Conservation (phyloP, 2,113 vertebrate genomes). For the Rhynchomys soricoides region DNA sequence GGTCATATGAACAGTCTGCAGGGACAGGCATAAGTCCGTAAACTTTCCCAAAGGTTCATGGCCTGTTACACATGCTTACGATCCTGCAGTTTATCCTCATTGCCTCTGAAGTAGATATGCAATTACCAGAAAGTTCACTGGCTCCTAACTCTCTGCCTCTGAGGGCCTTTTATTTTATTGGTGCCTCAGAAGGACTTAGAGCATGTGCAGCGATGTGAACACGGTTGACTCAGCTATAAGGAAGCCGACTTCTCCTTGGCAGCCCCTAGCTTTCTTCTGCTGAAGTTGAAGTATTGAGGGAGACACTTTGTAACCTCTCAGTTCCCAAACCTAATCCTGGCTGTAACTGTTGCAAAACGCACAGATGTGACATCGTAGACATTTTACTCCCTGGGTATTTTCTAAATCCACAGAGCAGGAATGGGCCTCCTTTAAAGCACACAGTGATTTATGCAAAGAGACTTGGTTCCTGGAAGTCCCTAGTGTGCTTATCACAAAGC, state of each 20-base stretch:
- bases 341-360: conserved; percentile 59
- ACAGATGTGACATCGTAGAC: conserved; percentile 15
- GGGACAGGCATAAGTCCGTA: not conserved
- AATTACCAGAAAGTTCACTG: conserved; percentile 45
- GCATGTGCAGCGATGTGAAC: accelerated
- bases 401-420: conserved; percentile 70
- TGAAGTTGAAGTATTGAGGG: conserved; percentile 37
- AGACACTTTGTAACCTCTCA: conserved; percentile 68
- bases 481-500: not conserved
- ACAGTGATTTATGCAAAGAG: conserved; percentile 56
- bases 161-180: not conserved
- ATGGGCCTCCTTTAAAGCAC: conserved; percentile 68
- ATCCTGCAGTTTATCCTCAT: conserved; percentile 19
- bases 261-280: not conserved
- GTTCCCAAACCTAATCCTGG: conserved; percentile 58
- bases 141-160: not conserved
- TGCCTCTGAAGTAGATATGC: conserved; percentile 43
- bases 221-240: conserved; percentile 39
- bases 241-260: not conserved
- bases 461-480: conserved; percentile 55
- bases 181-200: conserved; percentile 11
- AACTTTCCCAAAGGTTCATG: not conserved
- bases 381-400: conserved; percentile 48
- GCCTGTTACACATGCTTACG: not conserved
- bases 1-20: not conserved